These are phyloP conservation scores for Phyllotreta cruciferae DNA, from an alignment of 2,888 invertebrate genomes.

Conservation along the genomic window DNA sequence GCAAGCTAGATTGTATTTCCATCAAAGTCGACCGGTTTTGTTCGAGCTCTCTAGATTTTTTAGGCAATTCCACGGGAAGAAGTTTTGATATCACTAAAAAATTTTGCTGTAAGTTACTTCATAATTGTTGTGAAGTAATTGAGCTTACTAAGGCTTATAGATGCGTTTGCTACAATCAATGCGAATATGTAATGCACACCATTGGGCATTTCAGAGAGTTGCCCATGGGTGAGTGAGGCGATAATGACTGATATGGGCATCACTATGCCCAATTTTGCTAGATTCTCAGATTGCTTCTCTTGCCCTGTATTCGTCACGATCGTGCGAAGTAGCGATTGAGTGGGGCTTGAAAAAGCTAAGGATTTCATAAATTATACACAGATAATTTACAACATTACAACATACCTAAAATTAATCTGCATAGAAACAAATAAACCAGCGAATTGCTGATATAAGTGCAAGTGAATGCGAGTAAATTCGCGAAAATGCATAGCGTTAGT, in stretches of 20 bases:
- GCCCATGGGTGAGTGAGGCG: constrained; percentile 3
- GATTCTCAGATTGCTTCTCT: constrained; percentile 1
- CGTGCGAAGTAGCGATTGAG: constrained; percentile 12
- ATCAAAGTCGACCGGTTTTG: no score
- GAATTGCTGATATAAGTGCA: constrained; percentile 10
- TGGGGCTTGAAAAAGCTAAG: constrained; percentile 23
- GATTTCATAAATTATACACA: neutral
- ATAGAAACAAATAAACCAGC: constrained; percentile 18
- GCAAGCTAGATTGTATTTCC: constrained; percentile 5
- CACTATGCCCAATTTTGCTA: constrained; percentile 14
- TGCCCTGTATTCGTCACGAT: constrained; percentile 7
- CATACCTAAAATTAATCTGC: constrained; percentile 22
- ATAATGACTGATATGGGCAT: neutral
- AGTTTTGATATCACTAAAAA: constrained; percentile 2
- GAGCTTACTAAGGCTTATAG: constrained; percentile 12
- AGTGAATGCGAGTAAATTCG: constrained; percentile 20
- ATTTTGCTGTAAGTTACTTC: no score
- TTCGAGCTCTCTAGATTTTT: no score
- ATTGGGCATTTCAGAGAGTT: constrained; percentile 1
- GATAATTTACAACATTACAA: neutral
- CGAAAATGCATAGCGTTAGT: constrained; percentile 21
- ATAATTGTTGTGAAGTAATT: no score
- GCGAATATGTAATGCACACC: constrained; percentile 5
- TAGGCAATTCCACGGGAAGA: neutral
- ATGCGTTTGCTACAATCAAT: constrained; percentile 5